Base-by-base conservation (phyloP, 2,113 vertebrate species). In the Chloropsis cyanopogon region DNA sequence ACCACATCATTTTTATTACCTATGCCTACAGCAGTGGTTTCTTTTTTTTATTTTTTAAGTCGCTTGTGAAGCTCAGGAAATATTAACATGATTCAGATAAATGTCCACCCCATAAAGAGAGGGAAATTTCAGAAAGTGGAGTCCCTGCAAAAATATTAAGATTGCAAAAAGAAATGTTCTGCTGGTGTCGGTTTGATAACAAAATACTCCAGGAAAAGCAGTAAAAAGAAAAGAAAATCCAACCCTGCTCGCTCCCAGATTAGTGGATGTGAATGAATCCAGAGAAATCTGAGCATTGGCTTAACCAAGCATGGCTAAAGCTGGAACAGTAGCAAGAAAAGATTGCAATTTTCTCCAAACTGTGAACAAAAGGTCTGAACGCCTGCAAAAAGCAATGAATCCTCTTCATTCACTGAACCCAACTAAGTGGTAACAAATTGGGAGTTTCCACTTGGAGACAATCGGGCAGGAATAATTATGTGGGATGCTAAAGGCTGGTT, bases 301-400 rank as follows among this genome's bases (percentile, higher is more conserved):
- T 95, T 95, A 97, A 60, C 94, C 95, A 91, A 95, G 96, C 96
- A 96, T 97, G 91, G 86, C 94, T 96, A 97, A 97, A 96, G 91
- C 92, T 97, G 94, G 96, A 97, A 96, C 88, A 94, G 94, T 81
- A 94, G 92, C 92, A 81, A 90, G 94, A 96, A 95, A 95, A 94
- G 79, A 93, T 95, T 72, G 93, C 85, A 52, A 78, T 94, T 96
- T 93, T 96, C 94, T 88, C 53, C 10, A 94, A 94, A 77, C 75
- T 56, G 79, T 5, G 60, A 94, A 96, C 92, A 94, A 96, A 96
- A 90, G 95, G 20, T 23, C 60, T 37, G 41, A 95, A 64, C 7
- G 6, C 25, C 4, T 0, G 76, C 90, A 88, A 71, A 88, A 83
- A 92, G 85, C 94, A 25, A 90, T 61, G 94, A 96, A 96, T 93